A percentile compares a stretch with the other conserved stretches of the same genome.
phyloP scores from a whole-genome alignment of 2,113 vertebrate species.

The Rhadina sibilatrix region DNA sequence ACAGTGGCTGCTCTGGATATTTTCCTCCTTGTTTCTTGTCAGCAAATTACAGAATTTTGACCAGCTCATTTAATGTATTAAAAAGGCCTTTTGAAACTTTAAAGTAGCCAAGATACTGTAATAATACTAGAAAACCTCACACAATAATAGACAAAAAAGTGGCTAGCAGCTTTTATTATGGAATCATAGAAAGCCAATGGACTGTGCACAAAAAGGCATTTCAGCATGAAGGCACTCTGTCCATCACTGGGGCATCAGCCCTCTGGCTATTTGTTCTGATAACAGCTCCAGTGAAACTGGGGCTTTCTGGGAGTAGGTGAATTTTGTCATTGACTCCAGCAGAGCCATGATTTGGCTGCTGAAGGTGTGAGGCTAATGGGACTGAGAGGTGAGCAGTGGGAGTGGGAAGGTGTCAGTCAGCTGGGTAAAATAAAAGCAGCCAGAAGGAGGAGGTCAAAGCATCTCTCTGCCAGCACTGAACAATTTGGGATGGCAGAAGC shows the following conservation, averaged over 20 bases:
- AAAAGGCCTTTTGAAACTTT: constrained; percentile 21
- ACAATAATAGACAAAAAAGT: constrained; percentile 18
- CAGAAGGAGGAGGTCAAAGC: background rate
- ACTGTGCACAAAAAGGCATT: constrained; percentile 10
- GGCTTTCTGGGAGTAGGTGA: background rate
- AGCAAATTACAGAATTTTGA: background rate
- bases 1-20: background rate
- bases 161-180: background rate
- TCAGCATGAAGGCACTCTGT: background rate
- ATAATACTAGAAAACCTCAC: background rate
- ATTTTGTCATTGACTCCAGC: background rate
- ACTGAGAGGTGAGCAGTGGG: background rate
- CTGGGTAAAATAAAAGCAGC: background rate
- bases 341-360: background rate
- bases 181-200: background rate
- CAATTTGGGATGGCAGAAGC: background rate
- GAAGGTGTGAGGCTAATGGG: background rate
- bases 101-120: background rate
- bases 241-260: background rate
- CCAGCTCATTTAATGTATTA: background rate
- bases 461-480: background rate
- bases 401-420: background rate
- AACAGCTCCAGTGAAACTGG: background rate
- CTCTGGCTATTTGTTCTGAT: background rate
- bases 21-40: background rate